Conservation (phyloP, 2,888 invertebrate genomes). For the Synergus gifuensis region DNA sequence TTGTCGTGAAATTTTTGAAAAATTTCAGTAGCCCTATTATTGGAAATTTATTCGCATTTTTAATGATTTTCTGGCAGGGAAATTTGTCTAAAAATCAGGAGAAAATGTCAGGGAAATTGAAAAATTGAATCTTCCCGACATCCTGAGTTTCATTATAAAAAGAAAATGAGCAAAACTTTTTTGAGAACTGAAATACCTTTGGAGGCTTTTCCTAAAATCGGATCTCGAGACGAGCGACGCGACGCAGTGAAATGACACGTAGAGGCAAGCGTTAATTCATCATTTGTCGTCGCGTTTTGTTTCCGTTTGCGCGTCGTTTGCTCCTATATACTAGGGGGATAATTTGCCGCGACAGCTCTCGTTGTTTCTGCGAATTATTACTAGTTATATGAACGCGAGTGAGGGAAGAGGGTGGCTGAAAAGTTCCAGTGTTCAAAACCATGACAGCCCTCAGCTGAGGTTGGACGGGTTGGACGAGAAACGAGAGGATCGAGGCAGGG, state of each 20-base stretch:
- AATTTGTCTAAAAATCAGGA: too few relatives aligned
- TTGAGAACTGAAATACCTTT: neutral
- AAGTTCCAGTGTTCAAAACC: conserved; percentile 35
- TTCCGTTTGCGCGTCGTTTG: conserved; percentile 50
- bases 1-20: too few relatives aligned
- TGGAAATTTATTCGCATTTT: too few relatives aligned
- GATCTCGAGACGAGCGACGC: conserved; percentile 42
- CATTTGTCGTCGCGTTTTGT: conserved; percentile 54
- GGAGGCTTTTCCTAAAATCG: conserved; percentile 46
- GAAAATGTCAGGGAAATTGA: too few relatives aligned
- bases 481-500: conserved; percentile 27
- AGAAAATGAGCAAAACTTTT: neutral
- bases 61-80: too few relatives aligned
- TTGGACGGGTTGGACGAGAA: conserved; percentile 19
- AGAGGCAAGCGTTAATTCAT: conserved; percentile 56
- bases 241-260: conserved; percentile 45
- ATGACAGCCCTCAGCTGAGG: conserved; percentile 19
- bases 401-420: conserved; percentile 9
- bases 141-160: too few relatives aligned
- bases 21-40: too few relatives aligned
- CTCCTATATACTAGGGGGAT: conserved; percentile 41
- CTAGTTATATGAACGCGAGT: conserved; percentile 19
- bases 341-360: conserved; percentile 50
- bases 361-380: conserved; percentile 49
- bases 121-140: too few relatives aligned